A percentile compares a stretch with the other conserved stretches of the same genome.
phyloP scores from a whole-genome alignment of 2,113 vertebrate species.

The Chunga burmeisteri region DNA sequence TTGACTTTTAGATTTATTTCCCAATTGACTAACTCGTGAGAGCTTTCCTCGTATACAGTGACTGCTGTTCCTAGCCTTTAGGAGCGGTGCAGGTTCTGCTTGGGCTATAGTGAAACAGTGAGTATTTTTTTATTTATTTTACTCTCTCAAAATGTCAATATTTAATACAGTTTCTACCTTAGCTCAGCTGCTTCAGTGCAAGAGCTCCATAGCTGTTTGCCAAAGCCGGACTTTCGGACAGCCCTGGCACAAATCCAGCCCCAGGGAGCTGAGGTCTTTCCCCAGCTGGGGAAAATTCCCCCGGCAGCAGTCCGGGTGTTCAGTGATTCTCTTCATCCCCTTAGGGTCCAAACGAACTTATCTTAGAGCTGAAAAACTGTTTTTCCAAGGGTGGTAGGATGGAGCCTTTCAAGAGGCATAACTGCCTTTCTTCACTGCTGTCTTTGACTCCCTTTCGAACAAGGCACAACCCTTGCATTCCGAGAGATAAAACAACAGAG shows the following conservation, averaged over 20 bases:
- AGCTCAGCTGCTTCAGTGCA: background rate
- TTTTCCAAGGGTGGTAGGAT: background rate
- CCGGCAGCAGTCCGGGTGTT: accelerated
- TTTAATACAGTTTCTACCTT: background rate
- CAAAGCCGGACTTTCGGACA: background rate
- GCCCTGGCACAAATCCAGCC: background rate
- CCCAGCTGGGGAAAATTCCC: background rate
- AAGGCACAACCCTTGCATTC: background rate
- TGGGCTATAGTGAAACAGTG: background rate
- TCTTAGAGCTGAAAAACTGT: background rate
- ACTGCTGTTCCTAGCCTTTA: background rate
- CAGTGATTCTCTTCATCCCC: background rate
- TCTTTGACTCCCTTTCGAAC: background rate
- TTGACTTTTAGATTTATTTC: slow-evolving; percentile 44
- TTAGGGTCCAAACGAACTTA: accelerated
- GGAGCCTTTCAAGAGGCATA: background rate
- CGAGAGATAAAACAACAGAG: background rate
- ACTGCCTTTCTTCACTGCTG: background rate
- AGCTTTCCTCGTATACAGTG: background rate
- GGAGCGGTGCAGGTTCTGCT: background rate
- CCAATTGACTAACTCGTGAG: background rate
- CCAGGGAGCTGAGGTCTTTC: accelerated
- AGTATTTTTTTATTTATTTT: background rate
- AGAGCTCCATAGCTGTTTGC: background rate
- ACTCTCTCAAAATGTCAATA: background rate